phyloP scores from a whole-genome alignment of 2,113 vertebrate genomes.

The Plestiodon gilberti region DNA sequence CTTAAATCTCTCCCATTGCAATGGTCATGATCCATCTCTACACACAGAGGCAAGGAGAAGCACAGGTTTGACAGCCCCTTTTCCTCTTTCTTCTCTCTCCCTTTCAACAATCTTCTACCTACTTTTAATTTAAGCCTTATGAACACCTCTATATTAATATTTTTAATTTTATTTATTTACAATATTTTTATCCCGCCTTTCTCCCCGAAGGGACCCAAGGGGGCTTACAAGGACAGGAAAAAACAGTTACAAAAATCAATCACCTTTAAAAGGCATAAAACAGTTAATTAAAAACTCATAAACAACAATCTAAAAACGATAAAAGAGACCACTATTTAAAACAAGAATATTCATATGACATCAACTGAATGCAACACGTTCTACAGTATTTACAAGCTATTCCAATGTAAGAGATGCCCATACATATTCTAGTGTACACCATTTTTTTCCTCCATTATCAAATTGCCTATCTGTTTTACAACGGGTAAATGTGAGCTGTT shows the following conservation, averaged over 20 bases:
- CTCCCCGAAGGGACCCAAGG: too few species aligned
- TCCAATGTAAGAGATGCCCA: not conserved
- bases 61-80: not conserved
- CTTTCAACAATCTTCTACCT: not conserved
- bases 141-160: conserved; percentile 27
- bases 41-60: not conserved
- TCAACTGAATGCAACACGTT: too few species aligned
- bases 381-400: conserved; percentile 22
- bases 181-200: too few species aligned
- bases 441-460: conserved; percentile 38
- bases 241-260: too few species aligned
- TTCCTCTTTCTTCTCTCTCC: not conserved
- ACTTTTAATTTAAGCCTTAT: not conserved
- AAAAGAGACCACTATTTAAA: too few species aligned
- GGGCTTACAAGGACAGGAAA: too few species aligned
- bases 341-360: not conserved
- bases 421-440: not conserved
- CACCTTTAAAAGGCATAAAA: too few species aligned
- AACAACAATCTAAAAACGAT: too few species aligned
- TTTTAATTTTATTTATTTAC: too few species aligned
- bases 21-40: not conserved
- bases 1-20: not conserved
- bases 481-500: conserved; percentile 14
- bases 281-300: too few species aligned
- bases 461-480: conserved; percentile 30